These are phyloP conservation scores for Pipistrellus kuhlii DNA, from an alignment of 2,797 vertebrate genomes.

Conservation along the genomic window DNA sequence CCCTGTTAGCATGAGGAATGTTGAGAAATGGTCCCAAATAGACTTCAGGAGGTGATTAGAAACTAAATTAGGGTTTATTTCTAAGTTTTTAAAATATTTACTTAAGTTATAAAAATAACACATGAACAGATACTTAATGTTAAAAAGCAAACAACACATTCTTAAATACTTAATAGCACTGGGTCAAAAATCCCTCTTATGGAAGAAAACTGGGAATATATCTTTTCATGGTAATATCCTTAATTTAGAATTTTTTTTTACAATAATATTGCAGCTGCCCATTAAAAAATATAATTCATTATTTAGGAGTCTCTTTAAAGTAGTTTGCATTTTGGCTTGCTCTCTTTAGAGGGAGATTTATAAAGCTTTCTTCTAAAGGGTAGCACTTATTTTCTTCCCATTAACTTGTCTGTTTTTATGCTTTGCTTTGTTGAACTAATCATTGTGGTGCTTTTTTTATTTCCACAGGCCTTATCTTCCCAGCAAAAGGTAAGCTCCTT, in stretches of 20 bases:
- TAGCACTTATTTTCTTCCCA: slow-evolving; percentile 42
- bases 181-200: not conserved
- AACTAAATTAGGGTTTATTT: slow-evolving; percentile 58
- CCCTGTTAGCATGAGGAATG: slow-evolving; percentile 61
- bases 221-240: slow-evolving; percentile 51
- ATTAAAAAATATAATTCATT: slow-evolving; percentile 61
- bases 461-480: slow-evolving; percentile 30
- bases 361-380: slow-evolving; percentile 16
- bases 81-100: slow-evolving; percentile 67
- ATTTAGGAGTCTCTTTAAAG: slow-evolving; percentile 60
- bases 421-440: slow-evolving; percentile 42
- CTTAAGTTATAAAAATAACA: slow-evolving; percentile 65
- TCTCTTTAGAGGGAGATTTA: slow-evolving; percentile 65
- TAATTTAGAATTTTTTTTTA: slow-evolving; percentile 46
- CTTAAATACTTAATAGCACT: slow-evolving; percentile 55
- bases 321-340: slow-evolving; percentile 58
- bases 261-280: slow-evolving; percentile 13
- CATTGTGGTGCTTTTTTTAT: slow-evolving; percentile 6
- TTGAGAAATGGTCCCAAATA: slow-evolving; percentile 29
- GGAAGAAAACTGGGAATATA: slow-evolving; percentile 51
- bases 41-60: slow-evolving; percentile 52
- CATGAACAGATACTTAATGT: slow-evolving; percentile 40
- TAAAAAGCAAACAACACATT: slow-evolving; percentile 58
- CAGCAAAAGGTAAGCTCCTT: slow-evolving; percentile 16
- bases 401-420: slow-evolving; percentile 63